Percentiles rank a stretch among this genome's conserved stretches.
phyloP scores from a whole-genome alignment of 2,888 invertebrate genomes.

The Drosophila lutescens region DNA sequence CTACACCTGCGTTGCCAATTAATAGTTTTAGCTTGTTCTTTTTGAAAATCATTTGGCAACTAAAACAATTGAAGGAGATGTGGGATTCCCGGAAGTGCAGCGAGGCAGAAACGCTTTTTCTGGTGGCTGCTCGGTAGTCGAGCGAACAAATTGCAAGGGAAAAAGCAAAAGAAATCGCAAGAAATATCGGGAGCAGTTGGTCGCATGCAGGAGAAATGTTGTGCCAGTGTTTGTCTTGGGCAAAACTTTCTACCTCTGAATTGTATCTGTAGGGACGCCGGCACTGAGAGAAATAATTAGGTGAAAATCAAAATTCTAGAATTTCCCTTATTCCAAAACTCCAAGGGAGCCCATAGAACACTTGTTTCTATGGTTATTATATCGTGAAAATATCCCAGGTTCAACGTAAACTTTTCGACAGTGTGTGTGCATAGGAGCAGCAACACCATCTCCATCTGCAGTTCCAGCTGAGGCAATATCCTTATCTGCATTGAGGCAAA shows the following conservation, averaged over 20 bases:
- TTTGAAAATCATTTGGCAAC: slow-evolving; percentile 50
- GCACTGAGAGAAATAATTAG: slow-evolving; percentile 1
- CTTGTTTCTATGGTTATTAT: too few relatives aligned
- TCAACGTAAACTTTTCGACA: not conserved
- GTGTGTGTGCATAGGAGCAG: slow-evolving; percentile 18
- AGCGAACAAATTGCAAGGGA: slow-evolving; percentile 25
- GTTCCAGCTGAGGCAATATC: slow-evolving; percentile 62
- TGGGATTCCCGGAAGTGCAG: slow-evolving; percentile 13
- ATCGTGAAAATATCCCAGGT: too few relatives aligned
- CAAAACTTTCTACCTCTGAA: slow-evolving; percentile 39
- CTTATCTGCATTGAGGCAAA: slow-evolving; percentile 79
- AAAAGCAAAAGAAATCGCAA: slow-evolving; percentile 13
- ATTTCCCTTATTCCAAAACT: too few relatives aligned
- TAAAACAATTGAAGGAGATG: slow-evolving; percentile 30
- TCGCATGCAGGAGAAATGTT: slow-evolving; percentile 25
- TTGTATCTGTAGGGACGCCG: slow-evolving; percentile 10
- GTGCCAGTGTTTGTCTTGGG: slow-evolving; percentile 57
- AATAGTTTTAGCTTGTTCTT: slow-evolving; percentile 55
- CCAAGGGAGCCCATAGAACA: too few relatives aligned
- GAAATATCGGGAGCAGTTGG: slow-evolving; percentile 9
- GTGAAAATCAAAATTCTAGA: not conserved
- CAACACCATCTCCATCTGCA: slow-evolving; percentile 35
- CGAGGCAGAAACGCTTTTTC: slow-evolving; percentile 17
- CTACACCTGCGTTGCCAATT: slow-evolving; percentile 63
- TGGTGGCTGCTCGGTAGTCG: not conserved